Conservation (phyloP, 2,113 vertebrate species). For the Phrynosoma blainvillii region DNA sequence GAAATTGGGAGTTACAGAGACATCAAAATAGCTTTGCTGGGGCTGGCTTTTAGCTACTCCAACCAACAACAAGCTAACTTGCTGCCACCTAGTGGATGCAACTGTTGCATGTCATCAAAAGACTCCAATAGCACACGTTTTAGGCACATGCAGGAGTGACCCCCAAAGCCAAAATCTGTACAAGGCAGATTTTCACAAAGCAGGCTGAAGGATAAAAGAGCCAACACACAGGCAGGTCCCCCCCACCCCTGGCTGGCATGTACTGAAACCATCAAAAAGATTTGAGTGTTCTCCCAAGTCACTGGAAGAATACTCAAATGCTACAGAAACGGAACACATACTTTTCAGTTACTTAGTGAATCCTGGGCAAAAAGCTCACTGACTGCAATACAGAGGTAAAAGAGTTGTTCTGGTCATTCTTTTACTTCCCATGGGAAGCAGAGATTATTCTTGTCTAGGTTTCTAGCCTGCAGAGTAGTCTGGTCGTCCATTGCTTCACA, state of each 20-base stretch:
- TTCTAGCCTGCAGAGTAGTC: constrained; percentile 64
- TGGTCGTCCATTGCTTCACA: constrained; percentile 60
- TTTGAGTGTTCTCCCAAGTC: neutral
- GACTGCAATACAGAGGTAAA: constrained; percentile 45
- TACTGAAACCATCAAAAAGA: neutral
- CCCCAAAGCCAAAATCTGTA: too few relatives aligned
- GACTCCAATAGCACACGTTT: neutral
- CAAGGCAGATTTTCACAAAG: neutral
- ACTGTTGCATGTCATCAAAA: neutral
- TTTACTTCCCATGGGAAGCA: neutral
- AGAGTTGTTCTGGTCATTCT: constrained; percentile 52
- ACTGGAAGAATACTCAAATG: constrained; percentile 7
- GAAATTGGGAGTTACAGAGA: neutral
- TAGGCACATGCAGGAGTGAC: neutral
- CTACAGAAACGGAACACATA: neutral
- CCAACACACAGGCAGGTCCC: neutral
- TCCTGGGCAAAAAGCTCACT: constrained; percentile 29
- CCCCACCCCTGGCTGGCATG: neutral
- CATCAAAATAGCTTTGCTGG: neutral
- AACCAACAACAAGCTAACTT: neutral
- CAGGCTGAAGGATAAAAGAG: neutral
- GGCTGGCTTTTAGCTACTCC: neutral
- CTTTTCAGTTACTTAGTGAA: neutral
- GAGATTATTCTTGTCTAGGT: neutral
- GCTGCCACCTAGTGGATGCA: constrained; percentile 17